Conservation (phyloP, 2,888 invertebrate species). For the Deroplatys truncata region DNA sequence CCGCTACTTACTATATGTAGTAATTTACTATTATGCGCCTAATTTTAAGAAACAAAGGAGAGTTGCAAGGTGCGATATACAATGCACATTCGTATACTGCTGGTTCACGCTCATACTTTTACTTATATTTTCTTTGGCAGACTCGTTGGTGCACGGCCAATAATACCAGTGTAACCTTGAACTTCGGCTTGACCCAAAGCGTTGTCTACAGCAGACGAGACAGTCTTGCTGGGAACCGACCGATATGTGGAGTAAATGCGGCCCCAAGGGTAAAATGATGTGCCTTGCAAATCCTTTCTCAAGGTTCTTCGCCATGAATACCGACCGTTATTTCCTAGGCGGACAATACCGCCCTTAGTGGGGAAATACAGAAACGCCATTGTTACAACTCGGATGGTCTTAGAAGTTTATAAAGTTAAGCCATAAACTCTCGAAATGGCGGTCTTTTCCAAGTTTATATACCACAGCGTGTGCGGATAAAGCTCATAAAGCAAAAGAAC, state of each 20-base stretch:
- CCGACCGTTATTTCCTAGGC: not conserved
- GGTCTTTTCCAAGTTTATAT: not conserved
- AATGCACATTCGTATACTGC: not conserved
- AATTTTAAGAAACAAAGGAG: too few relatives aligned
- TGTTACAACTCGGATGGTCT: not conserved
- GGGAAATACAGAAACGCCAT: not conserved
- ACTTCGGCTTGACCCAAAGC: not conserved
- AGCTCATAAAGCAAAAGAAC: not conserved
- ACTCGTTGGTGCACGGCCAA: not conserved
- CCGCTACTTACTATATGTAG: too few relatives aligned
- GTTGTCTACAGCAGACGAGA: not conserved
- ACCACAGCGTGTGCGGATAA: not conserved
- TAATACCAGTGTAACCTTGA: not conserved
- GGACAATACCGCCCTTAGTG: not conserved
- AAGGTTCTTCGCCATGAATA: not conserved
- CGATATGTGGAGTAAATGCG: not conserved
- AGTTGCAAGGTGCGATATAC: not conserved
- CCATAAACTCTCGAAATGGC: not conserved
- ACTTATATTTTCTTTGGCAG: not conserved
- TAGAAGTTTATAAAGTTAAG: not conserved
- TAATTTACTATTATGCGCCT: too few relatives aligned
- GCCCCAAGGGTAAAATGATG: not conserved
- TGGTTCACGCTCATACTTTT: not conserved
- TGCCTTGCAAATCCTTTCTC: not conserved
- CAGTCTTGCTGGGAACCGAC: not conserved